phyloP scores from a whole-genome alignment of 37 sponge, comb jelly and placozoan genomes.

The Aplysina aerophoba region DNA sequence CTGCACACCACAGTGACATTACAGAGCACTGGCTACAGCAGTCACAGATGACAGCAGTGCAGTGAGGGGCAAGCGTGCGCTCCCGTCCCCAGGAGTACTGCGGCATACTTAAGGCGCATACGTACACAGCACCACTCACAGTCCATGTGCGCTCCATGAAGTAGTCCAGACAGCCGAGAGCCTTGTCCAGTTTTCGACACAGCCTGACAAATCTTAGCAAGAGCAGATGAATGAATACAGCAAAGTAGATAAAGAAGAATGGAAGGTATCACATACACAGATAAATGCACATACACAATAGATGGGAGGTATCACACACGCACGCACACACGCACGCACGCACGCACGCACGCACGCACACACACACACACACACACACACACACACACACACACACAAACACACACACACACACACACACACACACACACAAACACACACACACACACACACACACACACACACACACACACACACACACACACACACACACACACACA shows the following conservation, averaged over 20 bases:
- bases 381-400: too few relatives aligned
- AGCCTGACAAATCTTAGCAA: conserved; percentile 40
- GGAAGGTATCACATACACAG: too few relatives aligned
- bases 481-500: not conserved
- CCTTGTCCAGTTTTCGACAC: conserved; percentile 56
- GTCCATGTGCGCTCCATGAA: conserved; percentile 57
- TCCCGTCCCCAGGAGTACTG: too few relatives aligned
- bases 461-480: not conserved
- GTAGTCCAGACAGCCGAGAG: conserved; percentile 52
- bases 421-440: not conserved
- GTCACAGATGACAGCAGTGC: too few relatives aligned
- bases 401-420: too few relatives aligned
- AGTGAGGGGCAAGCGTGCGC: too few relatives aligned
- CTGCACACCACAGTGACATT: too few relatives aligned
- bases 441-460: not conserved
- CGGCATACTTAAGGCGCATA: too few relatives aligned
- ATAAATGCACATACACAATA: too few relatives aligned
- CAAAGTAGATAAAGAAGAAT: too few relatives aligned
- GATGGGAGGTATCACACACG: conserved; percentile 16
- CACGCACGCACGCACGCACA: not conserved
- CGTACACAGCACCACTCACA: conserved; percentile 31
- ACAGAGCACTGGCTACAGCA: too few relatives aligned
- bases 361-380: not conserved
- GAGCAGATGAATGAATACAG: too few relatives aligned
- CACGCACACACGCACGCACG: not conserved